Evolutionary conservation across 2,113 vertebrate genomes (phyloP).

Genomic region (Actenoides lindsayi): DNA sequence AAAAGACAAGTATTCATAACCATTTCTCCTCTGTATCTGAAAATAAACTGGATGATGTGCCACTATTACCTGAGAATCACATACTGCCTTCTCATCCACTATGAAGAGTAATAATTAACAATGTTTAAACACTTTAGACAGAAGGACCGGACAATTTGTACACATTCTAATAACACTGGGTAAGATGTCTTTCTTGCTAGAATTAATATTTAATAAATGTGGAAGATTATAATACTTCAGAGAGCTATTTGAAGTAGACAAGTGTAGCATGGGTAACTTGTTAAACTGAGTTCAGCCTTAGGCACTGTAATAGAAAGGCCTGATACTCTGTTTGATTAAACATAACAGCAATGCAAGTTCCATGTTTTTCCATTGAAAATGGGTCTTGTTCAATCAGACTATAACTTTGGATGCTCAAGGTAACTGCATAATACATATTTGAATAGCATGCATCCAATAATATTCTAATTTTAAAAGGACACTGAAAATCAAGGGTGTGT

Average conservation of each 20-base stretch:
- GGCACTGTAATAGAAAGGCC: neutral
- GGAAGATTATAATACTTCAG: neutral
- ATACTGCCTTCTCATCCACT: neutral
- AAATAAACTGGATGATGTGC: neutral
- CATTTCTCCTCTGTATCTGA: neutral
- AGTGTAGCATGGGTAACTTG: neutral
- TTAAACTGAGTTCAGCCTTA: neutral
- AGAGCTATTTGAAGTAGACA: constrained; percentile 1
- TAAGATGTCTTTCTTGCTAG: neutral
- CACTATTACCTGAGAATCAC: neutral
- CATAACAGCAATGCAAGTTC: neutral
- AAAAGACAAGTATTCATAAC: neutral
- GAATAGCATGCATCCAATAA: neutral
- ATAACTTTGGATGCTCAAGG: neutral
- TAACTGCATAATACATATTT: neutral
- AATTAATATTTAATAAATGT: neutral
- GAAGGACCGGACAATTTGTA: neutral
- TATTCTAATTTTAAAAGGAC: neutral
- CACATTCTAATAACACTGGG: neutral
- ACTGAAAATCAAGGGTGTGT: neutral
- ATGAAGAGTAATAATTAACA: neutral
- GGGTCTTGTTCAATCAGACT: neutral
- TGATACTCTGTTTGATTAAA: neutral
- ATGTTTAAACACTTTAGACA: neutral
- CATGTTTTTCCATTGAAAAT: neutral